A percentile compares a stretch with the other conserved stretches of the same genome.
Conservation (phyloP, 2,797 vertebrate genomes). For the Propithecus deckenii region DNA sequence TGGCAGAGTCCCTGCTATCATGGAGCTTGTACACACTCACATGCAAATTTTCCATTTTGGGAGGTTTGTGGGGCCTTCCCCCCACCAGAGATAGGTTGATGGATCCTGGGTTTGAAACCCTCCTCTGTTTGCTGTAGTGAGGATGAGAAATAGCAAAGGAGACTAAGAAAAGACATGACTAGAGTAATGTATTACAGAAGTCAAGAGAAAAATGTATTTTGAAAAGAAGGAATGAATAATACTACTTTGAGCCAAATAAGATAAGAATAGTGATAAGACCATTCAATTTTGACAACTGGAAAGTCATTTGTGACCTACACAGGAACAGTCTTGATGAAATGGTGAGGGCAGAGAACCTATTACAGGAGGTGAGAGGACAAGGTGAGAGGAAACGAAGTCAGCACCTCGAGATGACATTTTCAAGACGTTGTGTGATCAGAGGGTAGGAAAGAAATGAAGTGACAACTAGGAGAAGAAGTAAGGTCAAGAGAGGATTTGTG, state of each 20-base stretch:
- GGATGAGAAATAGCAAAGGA: background rate
- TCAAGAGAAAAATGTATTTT: background rate
- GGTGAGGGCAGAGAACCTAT: background rate
- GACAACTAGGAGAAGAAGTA: background rate
- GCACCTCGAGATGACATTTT: background rate
- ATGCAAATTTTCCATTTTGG: background rate
- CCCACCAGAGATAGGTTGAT: background rate
- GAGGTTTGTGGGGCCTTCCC: background rate
- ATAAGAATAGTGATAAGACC: background rate
- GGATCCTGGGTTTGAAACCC: background rate
- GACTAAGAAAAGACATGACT: background rate
- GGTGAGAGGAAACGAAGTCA: background rate
- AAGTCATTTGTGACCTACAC: background rate
- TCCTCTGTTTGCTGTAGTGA: background rate
- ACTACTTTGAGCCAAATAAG: background rate
- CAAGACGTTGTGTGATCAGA: background rate
- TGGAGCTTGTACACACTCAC: background rate
- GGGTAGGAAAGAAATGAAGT: background rate
- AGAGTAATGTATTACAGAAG: background rate
- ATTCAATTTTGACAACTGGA: background rate
- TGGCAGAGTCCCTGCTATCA: background rate
- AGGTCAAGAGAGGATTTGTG: background rate
- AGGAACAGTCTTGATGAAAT: background rate
- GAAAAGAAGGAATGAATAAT: background rate
- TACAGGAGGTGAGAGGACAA: background rate